A percentile compares a stretch with the other conserved stretches of the same genome.
These are phyloP conservation scores for Burhinus oedicnemus DNA, from an alignment of 2,113 vertebrate genomes.

Conservation along the genomic window DNA sequence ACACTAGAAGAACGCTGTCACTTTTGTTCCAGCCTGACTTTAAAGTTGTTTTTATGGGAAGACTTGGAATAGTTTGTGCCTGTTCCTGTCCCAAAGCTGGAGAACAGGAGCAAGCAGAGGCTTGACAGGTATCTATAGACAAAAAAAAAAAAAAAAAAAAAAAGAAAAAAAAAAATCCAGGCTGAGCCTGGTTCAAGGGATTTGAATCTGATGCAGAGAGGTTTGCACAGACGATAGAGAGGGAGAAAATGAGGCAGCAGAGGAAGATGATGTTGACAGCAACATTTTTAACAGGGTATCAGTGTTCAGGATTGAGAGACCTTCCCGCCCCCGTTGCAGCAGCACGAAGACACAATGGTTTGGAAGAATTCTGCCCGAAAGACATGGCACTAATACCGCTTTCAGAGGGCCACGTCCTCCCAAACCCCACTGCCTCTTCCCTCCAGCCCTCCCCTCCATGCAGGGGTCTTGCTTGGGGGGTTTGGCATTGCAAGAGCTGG, in stretches of 20 bases:
- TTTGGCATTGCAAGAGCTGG: neutral
- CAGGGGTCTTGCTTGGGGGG: neutral
- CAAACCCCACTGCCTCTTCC: fast-evolving
- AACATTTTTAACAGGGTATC: neutral
- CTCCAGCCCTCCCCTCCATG: neutral
- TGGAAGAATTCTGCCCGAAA: neutral
- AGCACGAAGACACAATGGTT: neutral
- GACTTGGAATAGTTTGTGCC: neutral
- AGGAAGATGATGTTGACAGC: neutral
- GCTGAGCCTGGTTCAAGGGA: neutral
- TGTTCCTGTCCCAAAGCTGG: neutral
- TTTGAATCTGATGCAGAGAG: neutral
- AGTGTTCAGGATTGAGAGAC: neutral
- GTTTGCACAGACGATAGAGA: neutral
- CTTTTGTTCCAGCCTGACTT: neutral
- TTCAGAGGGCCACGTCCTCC: fast-evolving
- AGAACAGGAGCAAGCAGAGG: neutral
- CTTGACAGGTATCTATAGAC: neutral
- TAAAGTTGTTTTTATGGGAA: neutral
- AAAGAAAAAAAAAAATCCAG: neutral
- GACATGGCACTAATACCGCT: fast-evolving
- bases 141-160: neutral
- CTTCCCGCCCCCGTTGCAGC: fast-evolving
- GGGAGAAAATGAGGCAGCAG: neutral
- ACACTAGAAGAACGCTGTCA: neutral